These are phyloP conservation scores for Sitophilus oryzae DNA, from an alignment of 1,140 invertebrate species.

Conservation along the genomic window DNA sequence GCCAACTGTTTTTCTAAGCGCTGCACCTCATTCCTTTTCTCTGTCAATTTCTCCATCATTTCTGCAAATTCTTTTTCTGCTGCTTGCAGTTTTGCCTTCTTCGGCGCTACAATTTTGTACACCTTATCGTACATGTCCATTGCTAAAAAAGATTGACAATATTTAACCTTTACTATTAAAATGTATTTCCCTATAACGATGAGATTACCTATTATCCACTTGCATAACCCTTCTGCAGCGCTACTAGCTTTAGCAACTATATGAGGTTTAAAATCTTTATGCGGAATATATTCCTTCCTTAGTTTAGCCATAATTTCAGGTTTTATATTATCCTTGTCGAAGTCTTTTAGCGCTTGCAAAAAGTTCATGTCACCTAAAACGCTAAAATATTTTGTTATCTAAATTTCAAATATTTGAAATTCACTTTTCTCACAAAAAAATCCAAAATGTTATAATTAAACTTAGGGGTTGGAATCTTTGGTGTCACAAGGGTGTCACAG, in stretches of 20 bases:
- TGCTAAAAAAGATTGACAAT: slow-evolving; percentile 45
- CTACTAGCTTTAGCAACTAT: slow-evolving; percentile 86
- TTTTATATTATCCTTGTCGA: slow-evolving; percentile 89
- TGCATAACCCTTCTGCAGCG: slow-evolving; percentile 80
- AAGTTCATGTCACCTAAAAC: slow-evolving; percentile 87
- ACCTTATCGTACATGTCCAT: slow-evolving; percentile 90
- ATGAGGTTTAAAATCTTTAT: slow-evolving; percentile 81
- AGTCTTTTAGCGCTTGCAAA: slow-evolving; percentile 74
- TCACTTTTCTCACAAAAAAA: no score
- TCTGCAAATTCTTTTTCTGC: slow-evolving; percentile 71
- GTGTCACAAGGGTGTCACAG: no score
- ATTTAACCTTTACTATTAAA: neutral
- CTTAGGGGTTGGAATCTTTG: no score
- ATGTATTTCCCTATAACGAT: neutral
- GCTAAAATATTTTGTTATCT: no score
- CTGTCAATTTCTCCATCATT: slow-evolving; percentile 73
- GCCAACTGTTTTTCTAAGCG: slow-evolving; percentile 73
- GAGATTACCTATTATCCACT: slow-evolving; percentile 67
- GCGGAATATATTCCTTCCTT: slow-evolving; percentile 73
- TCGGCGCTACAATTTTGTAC: slow-evolving; percentile 64
- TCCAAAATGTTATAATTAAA: no score
- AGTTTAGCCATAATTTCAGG: slow-evolving; percentile 75
- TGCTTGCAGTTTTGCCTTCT: slow-evolving; percentile 70
- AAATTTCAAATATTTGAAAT: no score
- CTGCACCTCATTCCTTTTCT: slow-evolving; percentile 67